These are phyloP conservation scores for zebrafish (Danio rerio) DNA, from an alignment of 2,113 vertebrate genomes.

Conservation along the genomic window GRCz12tu NC_133192.1:39448501-39449000, in stretches of 20 bases:
- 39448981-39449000: slow-evolving; percentile 34
- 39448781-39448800: slow-evolving; percentile 33
- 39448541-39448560: neutral
- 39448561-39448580: neutral
- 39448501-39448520: neutral
- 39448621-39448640: slow-evolving; percentile 96
- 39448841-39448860: slow-evolving; percentile 76
- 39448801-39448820: neutral
- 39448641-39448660: slow-evolving; percentile 95
- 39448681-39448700: slow-evolving; percentile 10
- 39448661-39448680: slow-evolving; percentile 43
- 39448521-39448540: neutral
- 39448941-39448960: slow-evolving; percentile 29
- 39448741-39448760: neutral
- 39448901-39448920: slow-evolving; percentile 74
- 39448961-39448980: slow-evolving; percentile 47
- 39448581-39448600: slow-evolving; percentile 86
- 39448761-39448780: slow-evolving; percentile 10
- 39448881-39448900: slow-evolving; percentile 74
- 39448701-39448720: slow-evolving; percentile 15
- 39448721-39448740: slow-evolving; percentile 2
- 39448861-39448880: slow-evolving; percentile 77
- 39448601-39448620: slow-evolving; percentile 96
- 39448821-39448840: slow-evolving; percentile 54
- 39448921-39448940: slow-evolving; percentile 50